phyloP scores from a whole-genome alignment of 1,140 invertebrate genomes.

The Drosophila orena region DNA sequence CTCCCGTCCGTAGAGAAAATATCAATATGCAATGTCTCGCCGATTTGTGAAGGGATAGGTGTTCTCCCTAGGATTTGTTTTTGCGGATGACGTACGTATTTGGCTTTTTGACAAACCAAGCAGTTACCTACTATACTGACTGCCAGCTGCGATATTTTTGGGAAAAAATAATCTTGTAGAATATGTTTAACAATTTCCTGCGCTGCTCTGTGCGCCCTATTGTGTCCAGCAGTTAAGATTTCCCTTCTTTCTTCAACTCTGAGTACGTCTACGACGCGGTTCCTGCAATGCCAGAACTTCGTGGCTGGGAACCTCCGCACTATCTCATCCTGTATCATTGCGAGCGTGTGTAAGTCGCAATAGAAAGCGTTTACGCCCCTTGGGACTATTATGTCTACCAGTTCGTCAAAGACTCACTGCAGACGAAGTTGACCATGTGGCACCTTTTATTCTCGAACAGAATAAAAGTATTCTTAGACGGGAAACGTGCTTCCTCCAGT shows the following conservation, averaged over 20 bases:
- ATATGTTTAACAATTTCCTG: too few relatives aligned
- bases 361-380: slow-evolving; percentile 8
- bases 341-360: background rate
- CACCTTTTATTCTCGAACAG: slow-evolving; percentile 11
- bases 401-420: background rate
- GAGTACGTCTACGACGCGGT: background rate
- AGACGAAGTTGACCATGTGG: background rate
- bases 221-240: background rate
- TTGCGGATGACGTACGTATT: too few relatives aligned
- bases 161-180: too few relatives aligned
- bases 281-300: slow-evolving; percentile 8
- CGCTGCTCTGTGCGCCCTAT: background rate
- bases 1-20: too few relatives aligned
- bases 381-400: background rate
- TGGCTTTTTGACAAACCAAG: too few relatives aligned
- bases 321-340: too few relatives aligned
- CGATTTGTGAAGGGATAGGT: too few relatives aligned
- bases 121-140: too few relatives aligned
- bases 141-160: too few relatives aligned
- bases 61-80: too few relatives aligned
- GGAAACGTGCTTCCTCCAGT: background rate
- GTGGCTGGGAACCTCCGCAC: background rate
- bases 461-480: slow-evolving; percentile 1
- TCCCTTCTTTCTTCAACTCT: background rate
- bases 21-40: too few relatives aligned